Conservation (phyloP, 2,888 invertebrate species). For the Bugula neritina region DNA sequence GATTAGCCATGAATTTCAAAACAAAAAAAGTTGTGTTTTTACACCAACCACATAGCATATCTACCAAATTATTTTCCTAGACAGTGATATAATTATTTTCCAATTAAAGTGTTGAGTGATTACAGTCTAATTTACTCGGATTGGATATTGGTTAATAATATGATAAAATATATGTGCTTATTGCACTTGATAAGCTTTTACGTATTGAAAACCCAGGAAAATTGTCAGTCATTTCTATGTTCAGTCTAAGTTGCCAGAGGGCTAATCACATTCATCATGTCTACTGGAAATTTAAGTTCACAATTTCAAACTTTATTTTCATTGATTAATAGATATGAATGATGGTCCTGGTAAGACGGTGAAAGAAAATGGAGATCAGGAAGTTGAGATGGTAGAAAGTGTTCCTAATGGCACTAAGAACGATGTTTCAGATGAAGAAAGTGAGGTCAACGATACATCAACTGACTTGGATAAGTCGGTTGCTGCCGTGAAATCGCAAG, state of each 20-base stretch:
- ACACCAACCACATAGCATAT: no score
- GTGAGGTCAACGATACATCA: not conserved
- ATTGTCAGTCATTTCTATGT: not conserved
- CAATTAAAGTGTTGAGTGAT: no score
- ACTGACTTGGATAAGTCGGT: not conserved
- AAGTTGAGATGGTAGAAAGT: not conserved
- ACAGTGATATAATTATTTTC: no score
- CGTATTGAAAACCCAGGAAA: not conserved
- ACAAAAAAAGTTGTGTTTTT: no score
- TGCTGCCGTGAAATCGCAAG: not conserved
- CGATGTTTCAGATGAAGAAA: not conserved
- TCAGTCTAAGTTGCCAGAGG: no score
- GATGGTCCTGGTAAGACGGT: not conserved
- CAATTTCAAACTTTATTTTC: no score
- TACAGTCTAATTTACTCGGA: no score
- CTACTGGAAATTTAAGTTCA: no score
- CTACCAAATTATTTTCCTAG: no score
- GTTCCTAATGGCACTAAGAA: not conserved
- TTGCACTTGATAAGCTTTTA: not conserved
- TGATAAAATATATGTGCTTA: not conserved
- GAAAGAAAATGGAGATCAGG: slow-evolving; percentile 1
- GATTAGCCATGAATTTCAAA: no score
- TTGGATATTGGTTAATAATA: no score
- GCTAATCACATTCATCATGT: no score
- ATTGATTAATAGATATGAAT: slow-evolving; percentile 15